A percentile compares a stretch with the other conserved stretches of the same genome.
Conservation (phyloP, 2,888 invertebrate species). For the Lochmaea capreae region DNA sequence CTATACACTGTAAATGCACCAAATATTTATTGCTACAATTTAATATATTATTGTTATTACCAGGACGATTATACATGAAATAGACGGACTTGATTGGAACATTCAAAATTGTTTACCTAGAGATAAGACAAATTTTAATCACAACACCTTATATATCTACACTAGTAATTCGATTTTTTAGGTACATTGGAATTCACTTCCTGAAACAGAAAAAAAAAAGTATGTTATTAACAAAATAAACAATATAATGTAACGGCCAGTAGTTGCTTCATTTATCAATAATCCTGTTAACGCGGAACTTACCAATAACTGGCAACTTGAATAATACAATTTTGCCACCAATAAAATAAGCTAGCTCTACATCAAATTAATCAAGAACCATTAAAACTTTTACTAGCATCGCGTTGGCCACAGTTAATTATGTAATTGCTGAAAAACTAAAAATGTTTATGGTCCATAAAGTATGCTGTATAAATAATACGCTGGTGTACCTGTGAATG, state of each 20-base stretch:
- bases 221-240: background rate
- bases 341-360: conserved; percentile 41
- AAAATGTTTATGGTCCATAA: conserved; percentile 62
- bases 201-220: conserved; percentile 50
- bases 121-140: conserved; percentile 42
- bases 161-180: conserved; percentile 52
- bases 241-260: background rate
- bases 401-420: conserved; percentile 60
- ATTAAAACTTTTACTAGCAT: conserved; percentile 54
- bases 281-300: background rate
- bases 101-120: conserved; percentile 46
- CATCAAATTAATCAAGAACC: conserved; percentile 59
- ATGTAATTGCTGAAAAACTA: conserved; percentile 62
- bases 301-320: background rate
- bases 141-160: conserved; percentile 43
- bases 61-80: conserved; percentile 53
- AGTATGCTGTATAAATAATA: conserved; percentile 62
- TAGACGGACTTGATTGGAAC: conserved; percentile 54
- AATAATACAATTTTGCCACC: conserved; percentile 44
- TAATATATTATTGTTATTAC: conserved; percentile 50
- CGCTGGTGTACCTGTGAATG: conserved; percentile 57
- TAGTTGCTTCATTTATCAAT: background rate
- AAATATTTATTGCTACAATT: conserved; percentile 32
- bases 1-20: conserved; percentile 17
- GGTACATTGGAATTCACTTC: conserved; percentile 47